Evolutionary conservation across 1,140 invertebrate species (phyloP), one percentile per base, ranked within the genome.

Genomic region (Bicyclus anynana): DNA sequence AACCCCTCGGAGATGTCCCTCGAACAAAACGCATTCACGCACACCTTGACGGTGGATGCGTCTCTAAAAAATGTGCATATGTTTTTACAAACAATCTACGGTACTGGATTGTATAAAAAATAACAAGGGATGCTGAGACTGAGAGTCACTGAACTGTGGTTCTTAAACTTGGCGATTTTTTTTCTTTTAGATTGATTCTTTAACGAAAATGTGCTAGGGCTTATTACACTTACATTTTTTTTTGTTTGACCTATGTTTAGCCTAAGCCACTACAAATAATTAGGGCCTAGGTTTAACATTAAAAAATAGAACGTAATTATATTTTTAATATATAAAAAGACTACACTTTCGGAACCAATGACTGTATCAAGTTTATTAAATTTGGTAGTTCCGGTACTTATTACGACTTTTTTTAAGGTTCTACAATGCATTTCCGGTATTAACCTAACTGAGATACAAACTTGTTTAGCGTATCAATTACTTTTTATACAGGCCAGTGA

Each of bases 41-140:
- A 59, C 80, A 85, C 80, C 81, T 85, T 87, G 82, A 70, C 68
- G 63, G 67, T 72, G 76, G 81, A 82, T 77, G 65, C 53, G 66
- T 65, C 62, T 65, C 77, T 76, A 87, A 87, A 58, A 87, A 87
- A 84, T 87, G 80, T 77, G 84, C 84, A 85, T 83, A 81, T 74
- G 78, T 84, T 84, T 87, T 87, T 87, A 78, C 79, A 84, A 84
- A 87, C 80, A 79, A 57, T 59, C 50, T 71, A 70, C 69, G 69
- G 68, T 59, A 68, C 63, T 63, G 60, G 69, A 46, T 63, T 64
- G 70, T 69, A 50, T 59, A 72, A 81, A 84, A 84, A 81, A 82
- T 47, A 35, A n/a, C 58, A 67, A 72, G 76, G 80, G 74, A 59
- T 56, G 64, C 16, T 61, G 38, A 61, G 55, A 48, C 62, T n/a